Percentiles rank a stretch among this genome's conserved stretches.
phyloP scores from a whole-genome alignment of 1,140 invertebrate genomes.

The Rhizoglyphus robini region DNA sequence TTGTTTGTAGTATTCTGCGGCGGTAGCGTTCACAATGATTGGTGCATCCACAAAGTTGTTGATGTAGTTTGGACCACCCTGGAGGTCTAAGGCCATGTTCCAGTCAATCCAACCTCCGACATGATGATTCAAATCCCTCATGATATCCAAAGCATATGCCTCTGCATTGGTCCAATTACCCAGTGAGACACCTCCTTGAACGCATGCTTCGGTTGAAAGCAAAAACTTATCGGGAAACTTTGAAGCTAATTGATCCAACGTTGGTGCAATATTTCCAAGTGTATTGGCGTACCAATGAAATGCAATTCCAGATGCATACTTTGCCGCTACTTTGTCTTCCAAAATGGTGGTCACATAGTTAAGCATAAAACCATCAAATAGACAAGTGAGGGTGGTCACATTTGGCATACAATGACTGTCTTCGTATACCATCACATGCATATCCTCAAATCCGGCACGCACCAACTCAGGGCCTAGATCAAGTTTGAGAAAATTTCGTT shows the following conservation, averaged over 20 bases:
- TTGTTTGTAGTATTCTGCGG: no score
- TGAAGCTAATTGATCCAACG: neutral
- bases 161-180: constrained; percentile 14
- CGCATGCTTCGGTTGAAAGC: no score
- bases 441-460: no score
- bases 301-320: constrained; percentile 20
- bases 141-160: constrained; percentile 15
- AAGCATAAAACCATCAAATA: no score
- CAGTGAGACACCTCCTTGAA: neutral
- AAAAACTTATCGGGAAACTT: neutral
- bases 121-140: constrained; percentile 29
- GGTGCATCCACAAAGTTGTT: no score
- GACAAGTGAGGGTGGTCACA: no score
- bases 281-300: constrained; percentile 60
- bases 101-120: constrained; percentile 39
- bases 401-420: no score
- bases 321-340: constrained; percentile 13
- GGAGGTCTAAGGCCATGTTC: constrained; percentile 37
- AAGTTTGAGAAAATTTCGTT: no score
- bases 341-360: no score
- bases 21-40: no score
- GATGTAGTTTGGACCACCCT: constrained; percentile 38
- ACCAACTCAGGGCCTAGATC: no score
- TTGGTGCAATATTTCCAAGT: neutral
- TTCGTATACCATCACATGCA: no score